phyloP scores from a whole-genome alignment of 2,113 vertebrate species.

The Mustela lutreola region DNA sequence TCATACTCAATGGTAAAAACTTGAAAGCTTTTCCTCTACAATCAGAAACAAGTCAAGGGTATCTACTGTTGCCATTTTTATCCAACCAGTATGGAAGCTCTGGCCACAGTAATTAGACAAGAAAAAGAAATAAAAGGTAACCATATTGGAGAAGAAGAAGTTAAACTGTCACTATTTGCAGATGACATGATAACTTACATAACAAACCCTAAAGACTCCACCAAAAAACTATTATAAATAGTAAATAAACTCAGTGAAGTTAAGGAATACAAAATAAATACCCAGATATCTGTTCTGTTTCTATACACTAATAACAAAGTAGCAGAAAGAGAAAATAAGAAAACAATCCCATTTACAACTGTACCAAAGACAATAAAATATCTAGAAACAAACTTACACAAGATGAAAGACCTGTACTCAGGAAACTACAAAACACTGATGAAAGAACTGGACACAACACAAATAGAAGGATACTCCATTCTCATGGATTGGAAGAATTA shows the following conservation, averaged over 20 bases:
- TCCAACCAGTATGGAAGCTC: background rate
- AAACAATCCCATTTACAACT: background rate
- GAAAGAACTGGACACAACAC: background rate
- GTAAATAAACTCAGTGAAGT: background rate
- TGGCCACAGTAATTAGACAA: background rate
- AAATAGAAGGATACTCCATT: background rate
- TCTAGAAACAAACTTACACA: background rate
- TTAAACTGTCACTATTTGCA: background rate
- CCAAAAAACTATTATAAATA: background rate
- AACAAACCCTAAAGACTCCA: background rate
- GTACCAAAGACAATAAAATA: background rate
- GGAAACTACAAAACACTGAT: background rate
- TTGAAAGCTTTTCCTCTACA: background rate
- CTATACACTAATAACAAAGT: background rate
- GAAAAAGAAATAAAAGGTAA: background rate
- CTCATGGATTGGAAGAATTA: background rate
- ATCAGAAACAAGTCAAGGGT: background rate
- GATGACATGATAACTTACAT: background rate
- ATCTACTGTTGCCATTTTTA: background rate
- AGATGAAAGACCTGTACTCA: background rate
- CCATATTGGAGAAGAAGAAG: background rate
- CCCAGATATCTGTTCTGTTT: background rate
- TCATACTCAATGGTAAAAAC: background rate
- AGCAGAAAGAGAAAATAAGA: background rate
- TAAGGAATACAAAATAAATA: background rate